Evolutionary conservation across 2,888 invertebrate genomes (phyloP).

Genomic region (Sialis fuliginosa): DNA sequence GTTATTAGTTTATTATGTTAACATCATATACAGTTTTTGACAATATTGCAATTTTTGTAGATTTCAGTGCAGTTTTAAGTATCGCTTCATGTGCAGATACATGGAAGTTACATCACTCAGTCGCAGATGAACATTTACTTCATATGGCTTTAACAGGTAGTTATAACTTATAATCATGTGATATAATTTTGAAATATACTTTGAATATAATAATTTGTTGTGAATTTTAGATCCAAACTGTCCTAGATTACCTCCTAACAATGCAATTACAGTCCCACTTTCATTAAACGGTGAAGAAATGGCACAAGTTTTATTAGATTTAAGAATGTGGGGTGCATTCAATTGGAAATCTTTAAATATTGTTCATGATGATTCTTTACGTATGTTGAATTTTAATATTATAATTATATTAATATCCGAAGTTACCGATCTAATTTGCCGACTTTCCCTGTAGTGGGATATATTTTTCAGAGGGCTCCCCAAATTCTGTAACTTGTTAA

Average conservation of each 20-base stretch:
- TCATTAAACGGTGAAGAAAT: slow-evolving; percentile 52
- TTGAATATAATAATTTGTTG: background rate
- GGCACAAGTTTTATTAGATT: slow-evolving; percentile 59
- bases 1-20: slow-evolving; percentile 21
- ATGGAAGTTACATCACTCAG: slow-evolving; percentile 48
- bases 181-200: background rate
- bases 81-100: slow-evolving; percentile 57
- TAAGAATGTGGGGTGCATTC: slow-evolving; percentile 43
- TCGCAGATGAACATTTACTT: slow-evolving; percentile 44
- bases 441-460: no score
- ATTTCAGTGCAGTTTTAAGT: slow-evolving; percentile 53
- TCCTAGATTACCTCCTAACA: slow-evolving; percentile 46
- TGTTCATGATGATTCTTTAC: slow-evolving; percentile 53
- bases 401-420: no score
- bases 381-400: slow-evolving; percentile 27
- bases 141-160: slow-evolving; percentile 53
- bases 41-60: slow-evolving; percentile 22
- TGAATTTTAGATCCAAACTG: slow-evolving; percentile 48
- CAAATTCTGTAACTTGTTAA: no score
- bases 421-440: no score
- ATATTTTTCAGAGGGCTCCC: no score
- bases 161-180: background rate
- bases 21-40: background rate
- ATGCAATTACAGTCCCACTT: slow-evolving; percentile 54
- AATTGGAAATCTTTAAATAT: slow-evolving; percentile 56